These are phyloP conservation scores for Lepilemur ruficaudatus DNA, from an alignment of 2,797 vertebrate genomes.

Conservation along the genomic window DNA sequence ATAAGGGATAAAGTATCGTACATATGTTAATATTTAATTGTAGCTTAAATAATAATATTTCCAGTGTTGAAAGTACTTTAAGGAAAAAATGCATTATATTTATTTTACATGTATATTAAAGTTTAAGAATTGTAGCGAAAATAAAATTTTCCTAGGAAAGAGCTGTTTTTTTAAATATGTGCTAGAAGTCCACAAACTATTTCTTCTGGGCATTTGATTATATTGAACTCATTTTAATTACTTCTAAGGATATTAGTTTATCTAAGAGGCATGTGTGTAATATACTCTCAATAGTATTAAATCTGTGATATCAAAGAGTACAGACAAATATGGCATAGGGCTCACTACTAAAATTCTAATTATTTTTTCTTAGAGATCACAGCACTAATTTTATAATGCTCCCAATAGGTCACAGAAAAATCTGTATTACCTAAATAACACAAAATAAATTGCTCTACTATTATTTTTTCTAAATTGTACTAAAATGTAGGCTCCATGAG, in stretches of 20 bases:
- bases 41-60: conserved; percentile 38
- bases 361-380: conserved; percentile 8
- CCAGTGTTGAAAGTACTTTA: background rate
- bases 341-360: conserved; percentile 17
- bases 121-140: conserved; percentile 35
- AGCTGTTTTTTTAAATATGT: conserved; percentile 5
- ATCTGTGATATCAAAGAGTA: conserved; percentile 10
- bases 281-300: background rate
- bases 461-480: background rate
- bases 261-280: conserved; percentile 2
- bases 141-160: background rate
- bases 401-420: background rate
- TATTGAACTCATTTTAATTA: conserved; percentile 62
- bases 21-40: conserved; percentile 40
- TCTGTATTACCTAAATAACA: background rate
- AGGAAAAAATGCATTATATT: background rate
- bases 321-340: background rate
- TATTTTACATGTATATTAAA: background rate
- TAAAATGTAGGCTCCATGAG: background rate
- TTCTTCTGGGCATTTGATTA: conserved; percentile 42
- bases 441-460: background rate
- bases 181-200: conserved; percentile 28
- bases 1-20: conserved; percentile 15
- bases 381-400: conserved; percentile 37
- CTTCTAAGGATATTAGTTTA: conserved; percentile 30